Base-by-base conservation (phyloP, 2,888 invertebrate genomes). In the Miltochrista miniata region DNA sequence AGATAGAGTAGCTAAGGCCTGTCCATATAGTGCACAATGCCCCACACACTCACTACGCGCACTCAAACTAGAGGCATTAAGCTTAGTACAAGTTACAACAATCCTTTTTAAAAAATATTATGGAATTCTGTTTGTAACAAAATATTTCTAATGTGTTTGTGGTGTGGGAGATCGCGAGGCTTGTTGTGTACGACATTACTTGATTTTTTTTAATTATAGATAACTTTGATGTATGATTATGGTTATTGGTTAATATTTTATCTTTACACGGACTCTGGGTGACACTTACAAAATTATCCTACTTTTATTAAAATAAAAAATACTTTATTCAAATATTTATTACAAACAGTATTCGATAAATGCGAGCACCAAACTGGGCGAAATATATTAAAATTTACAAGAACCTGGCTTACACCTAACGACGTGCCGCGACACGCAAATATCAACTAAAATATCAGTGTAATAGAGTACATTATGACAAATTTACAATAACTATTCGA, bases 331-430 rank as follows among this genome's bases (percentile, higher is more conserved):
- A 7, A 37, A 49, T 15, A 41, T 44, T n/a, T 67, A 68, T 69
- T 63, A 62, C 68, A 73, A 80, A 76, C 78, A 78, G 74, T 54
- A 73, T 70, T 74, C 78, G 59, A 73, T 64, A 67, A 65, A 65
- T 71, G 77, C 75, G 76, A 85, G 82, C 85, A 83, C 85, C 84
- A 74, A 67, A 72, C 66, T 64, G 74, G 79, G 76, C 80, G 75
- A 68, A 78, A 77, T 74, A 74, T 74, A 71, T 73, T 72, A 66
- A 64, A 54, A 60, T 61, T 48, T 64, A 70, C 68, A 64, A 59
- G 56, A 67, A 54, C 55, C 64, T 56, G 68, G 2, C 70, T 70
- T 68, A 71, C 39, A 64, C 44, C 62, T 66, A 65, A 46, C 47
- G 51, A 33, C 64, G 58, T 55, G 62, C 51, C 38, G 44, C 51